phyloP scores from a whole-genome alignment of 2,888 invertebrate species.

The Drosophila peninsularis region DNA sequence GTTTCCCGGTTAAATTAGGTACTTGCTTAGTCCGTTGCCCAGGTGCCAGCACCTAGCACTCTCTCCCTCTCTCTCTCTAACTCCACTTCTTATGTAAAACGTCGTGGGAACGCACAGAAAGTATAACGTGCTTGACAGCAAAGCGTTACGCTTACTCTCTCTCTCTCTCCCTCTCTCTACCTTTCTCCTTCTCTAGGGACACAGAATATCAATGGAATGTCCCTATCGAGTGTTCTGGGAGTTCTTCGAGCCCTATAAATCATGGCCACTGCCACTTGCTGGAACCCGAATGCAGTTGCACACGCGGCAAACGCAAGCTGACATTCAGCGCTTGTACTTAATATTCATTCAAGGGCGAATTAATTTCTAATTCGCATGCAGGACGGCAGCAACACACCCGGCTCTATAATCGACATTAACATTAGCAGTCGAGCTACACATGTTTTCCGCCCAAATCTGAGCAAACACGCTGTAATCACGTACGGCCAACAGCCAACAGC shows the following conservation, averaged over 20 bases:
- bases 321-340: slow-evolving; percentile 42
- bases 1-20: slow-evolving; percentile 67
- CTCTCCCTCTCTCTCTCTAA: background rate
- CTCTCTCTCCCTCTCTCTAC: too few species aligned
- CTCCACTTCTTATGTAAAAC: slow-evolving; percentile 43
- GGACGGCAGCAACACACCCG: slow-evolving; percentile 63
- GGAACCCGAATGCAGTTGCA: slow-evolving; percentile 54
- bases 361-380: slow-evolving; percentile 83
- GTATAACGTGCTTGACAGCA: slow-evolving; percentile 50
- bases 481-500: slow-evolving; percentile 44
- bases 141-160: slow-evolving; percentile 45
- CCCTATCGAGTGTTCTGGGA: slow-evolving; percentile 29
- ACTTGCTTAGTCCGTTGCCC: slow-evolving; percentile 23
- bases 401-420: slow-evolving; percentile 61
- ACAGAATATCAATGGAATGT: slow-evolving; percentile 35
- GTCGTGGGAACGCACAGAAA: slow-evolving; percentile 69
- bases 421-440: slow-evolving; percentile 82
- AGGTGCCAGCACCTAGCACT: slow-evolving; percentile 26
- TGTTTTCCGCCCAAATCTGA: slow-evolving; percentile 82
- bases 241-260: slow-evolving; percentile 30
- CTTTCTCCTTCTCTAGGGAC: slow-evolving; percentile 4
- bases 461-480: slow-evolving; percentile 76
- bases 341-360: slow-evolving; percentile 67
- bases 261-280: slow-evolving; percentile 32
- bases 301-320: slow-evolving; percentile 61